Conservation (phyloP, 2,888 invertebrate genomes). For the Diogma glabrata region DNA sequence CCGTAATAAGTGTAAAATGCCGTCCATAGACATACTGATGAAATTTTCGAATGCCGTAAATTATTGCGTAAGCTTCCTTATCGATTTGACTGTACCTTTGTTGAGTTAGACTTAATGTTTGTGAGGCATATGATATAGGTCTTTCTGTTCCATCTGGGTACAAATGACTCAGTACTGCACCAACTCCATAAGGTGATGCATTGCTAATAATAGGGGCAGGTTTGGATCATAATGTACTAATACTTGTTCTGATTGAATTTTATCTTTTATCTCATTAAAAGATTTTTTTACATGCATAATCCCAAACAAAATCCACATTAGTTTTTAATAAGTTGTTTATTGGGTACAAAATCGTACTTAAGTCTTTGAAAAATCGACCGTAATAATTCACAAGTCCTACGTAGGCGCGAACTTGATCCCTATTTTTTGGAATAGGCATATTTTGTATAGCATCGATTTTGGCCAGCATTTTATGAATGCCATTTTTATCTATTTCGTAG, state of each 20-base stretch:
- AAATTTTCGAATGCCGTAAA: slow-evolving; percentile 30
- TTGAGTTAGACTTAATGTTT: slow-evolving; percentile 24
- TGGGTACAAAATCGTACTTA: slow-evolving; percentile 23
- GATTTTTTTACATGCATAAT: slow-evolving; percentile 19
- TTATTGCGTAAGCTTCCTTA: slow-evolving; percentile 26
- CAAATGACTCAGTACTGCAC: slow-evolving; percentile 28
- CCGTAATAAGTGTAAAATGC: slow-evolving; percentile 28
- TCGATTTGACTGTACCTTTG: slow-evolving; percentile 24
- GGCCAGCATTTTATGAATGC: slow-evolving; percentile 24
- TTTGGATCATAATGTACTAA: slow-evolving; percentile 23
- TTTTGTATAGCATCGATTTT: slow-evolving; percentile 26
- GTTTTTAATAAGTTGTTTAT: slow-evolving; percentile 23
- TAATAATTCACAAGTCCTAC: slow-evolving; percentile 27
- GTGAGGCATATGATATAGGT: slow-evolving; percentile 30
- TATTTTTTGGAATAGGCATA: slow-evolving; percentile 20
- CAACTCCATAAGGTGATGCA: slow-evolving; percentile 22
- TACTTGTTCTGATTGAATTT: slow-evolving; percentile 20
- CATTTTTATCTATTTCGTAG: slow-evolving; percentile 24
- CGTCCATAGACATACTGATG: slow-evolving; percentile 30
- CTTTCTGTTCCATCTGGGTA: slow-evolving; percentile 27
- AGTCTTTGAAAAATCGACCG: slow-evolving; percentile 24
- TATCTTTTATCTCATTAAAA: slow-evolving; percentile 26
- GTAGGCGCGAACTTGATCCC: slow-evolving; percentile 23
- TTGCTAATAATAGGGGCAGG: slow-evolving; percentile 22
- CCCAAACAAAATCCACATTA: slow-evolving; percentile 21